Base-by-base conservation (phyloP, 2,888 invertebrate genomes). In the Limnephilus marmoratus region DNA sequence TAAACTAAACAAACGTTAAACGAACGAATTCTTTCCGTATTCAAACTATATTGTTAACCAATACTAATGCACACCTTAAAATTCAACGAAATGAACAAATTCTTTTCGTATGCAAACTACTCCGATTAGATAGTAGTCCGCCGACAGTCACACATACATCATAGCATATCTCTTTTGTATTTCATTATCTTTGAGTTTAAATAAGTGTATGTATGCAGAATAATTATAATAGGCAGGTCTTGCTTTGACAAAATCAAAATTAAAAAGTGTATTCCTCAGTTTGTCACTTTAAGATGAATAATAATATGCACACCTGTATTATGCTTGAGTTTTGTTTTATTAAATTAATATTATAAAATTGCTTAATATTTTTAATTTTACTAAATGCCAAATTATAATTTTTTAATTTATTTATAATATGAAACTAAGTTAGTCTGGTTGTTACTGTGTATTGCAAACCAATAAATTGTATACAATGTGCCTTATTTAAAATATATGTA, bases 381-480 rank as follows among this genome's bases (percentile, higher is more conserved):
- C 24, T 83, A 83, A 83, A 83, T 86, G 49, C 85, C 85, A 86
- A 86, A 86, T 29, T 83, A 83, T 37, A n/a, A 37, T 83, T 37
- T 83, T 37, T 37, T 11, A 83, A 83, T 18, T 12, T 34, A 83
- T 34, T 83, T 41, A 83, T 83, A 37, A 37, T 83, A 37, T 37
- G 34, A 83, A 34, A 83, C 34, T 83, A 37, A 37, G n/a, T 83
- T 83, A 7, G 24, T 37, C 37, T 82, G 15, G 31, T 34, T 82
- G 13, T 31, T 31, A 13, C 31, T 82, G 82, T 34, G 15, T 82
- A 82, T 13, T 31, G 31, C 31, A 81, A 18, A 81, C 12, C n/a
- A 34, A 82, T 15, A n/a, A 81, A 81, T 15, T 34, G 29, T 34
- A 82, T 34, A 82, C 34, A 34, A 82, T 82, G 85, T 86, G 49